A percentile compares a stretch with the other conserved stretches of the same genome.
These are phyloP conservation scores for Lepidocyrtinus sp. DNA, from an alignment of 2,888 invertebrate species.

Conservation along the genomic window DNA sequence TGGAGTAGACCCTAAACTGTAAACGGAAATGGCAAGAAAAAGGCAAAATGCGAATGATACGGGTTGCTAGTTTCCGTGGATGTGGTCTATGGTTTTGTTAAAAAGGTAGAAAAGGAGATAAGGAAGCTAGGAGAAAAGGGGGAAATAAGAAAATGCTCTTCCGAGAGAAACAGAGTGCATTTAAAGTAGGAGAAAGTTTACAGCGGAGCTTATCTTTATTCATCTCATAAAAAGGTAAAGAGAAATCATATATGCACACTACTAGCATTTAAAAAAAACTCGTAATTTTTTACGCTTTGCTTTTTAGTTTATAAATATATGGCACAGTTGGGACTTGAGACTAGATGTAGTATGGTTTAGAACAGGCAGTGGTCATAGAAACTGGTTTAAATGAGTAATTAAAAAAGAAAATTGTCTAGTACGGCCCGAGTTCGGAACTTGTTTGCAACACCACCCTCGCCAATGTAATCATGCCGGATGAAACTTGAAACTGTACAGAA, in stretches of 20 bases:
- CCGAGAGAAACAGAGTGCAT: neutral
- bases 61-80: neutral
- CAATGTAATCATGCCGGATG: neutral
- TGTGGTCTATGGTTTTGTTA: neutral
- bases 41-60: neutral
- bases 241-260: neutral
- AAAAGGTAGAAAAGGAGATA: neutral
- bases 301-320: neutral
- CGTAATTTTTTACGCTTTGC: no score
- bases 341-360: neutral
- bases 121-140: neutral
- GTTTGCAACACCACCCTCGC: neutral
- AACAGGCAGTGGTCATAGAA: neutral
- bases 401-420: neutral
- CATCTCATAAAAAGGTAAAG: neutral
- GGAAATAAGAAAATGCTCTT: neutral
- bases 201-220: neutral
- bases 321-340: neutral
- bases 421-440: neutral
- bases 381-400: neutral
- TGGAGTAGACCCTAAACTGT: conserved; percentile 29
- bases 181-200: neutral
- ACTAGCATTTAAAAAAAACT: no score
- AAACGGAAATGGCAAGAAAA: conserved; percentile 51
- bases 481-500: neutral